Evolutionary conservation across 1,140 invertebrate species (phyloP).

Genomic region (Drosophila ficusphila): DNA sequence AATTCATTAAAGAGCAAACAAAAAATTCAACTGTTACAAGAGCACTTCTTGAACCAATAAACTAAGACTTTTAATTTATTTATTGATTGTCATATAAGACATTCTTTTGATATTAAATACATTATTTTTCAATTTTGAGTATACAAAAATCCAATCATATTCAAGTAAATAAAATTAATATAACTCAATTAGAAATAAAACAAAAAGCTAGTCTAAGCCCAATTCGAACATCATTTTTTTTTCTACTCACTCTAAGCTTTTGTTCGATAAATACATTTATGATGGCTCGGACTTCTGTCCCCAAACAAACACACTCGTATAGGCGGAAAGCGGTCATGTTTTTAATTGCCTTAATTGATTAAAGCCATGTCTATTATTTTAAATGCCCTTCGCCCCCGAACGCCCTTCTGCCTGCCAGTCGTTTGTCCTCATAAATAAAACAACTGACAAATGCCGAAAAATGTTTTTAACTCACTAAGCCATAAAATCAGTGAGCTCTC

Average conservation of each 20-base stretch:
- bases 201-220: neutral
- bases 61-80: no score
- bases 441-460: constrained; percentile 52
- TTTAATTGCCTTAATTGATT: constrained; percentile 62
- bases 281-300: neutral
- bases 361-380: constrained; percentile 52
- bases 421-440: constrained; percentile 49
- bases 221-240: neutral
- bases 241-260: neutral
- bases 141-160: no score
- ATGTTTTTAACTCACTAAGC: constrained; percentile 65
- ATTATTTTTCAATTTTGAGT: no score
- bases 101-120: no score
- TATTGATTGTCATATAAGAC: no score
- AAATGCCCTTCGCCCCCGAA: constrained; percentile 2
- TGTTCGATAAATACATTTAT: constrained; percentile 20
- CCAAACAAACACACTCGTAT: neutral
- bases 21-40: no score
- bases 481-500: constrained; percentile 31
- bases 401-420: neutral
- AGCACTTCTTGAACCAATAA: no score
- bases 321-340: constrained; percentile 24
- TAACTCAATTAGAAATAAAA: neutral
- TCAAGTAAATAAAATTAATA: neutral
- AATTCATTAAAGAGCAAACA: no score